Evolutionary conservation across 2,888 invertebrate species (phyloP), one percentile per base, ranked within the genome.

Genomic region (Dasysyrphus tricinctus): DNA sequence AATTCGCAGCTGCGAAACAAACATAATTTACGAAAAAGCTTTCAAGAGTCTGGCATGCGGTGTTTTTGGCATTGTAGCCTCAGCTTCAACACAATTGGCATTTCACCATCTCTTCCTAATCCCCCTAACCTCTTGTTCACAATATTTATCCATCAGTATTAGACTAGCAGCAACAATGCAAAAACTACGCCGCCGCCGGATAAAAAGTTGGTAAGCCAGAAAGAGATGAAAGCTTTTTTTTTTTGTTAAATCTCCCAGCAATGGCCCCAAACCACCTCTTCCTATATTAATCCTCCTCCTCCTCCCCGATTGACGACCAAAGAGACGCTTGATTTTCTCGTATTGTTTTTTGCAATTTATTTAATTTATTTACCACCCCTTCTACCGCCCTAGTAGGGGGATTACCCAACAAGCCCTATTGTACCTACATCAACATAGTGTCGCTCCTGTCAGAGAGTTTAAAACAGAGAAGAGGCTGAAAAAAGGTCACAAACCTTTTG

Each of bases 401-500:
- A 14, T 42, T 14, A 24, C 39, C 39, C 47, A n/a, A 11, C n/a
- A 14, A 11, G 24, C 12, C 37, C 29, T 32, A 19, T 24, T 24
- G 24, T 19, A 51, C 61, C 69, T 74, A n/a, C 39, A 42, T 37
- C 39, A 69, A 69, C 69, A 72, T 57, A 59, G 72, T 57, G 47
- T 63, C 24, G 42, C 65, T 57, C 32, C 59, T 86, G 75, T 82
- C 78, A 82, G 16, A 65, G 16, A 44, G 44, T 61, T 61, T 61
- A 32, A 67, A 61, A 56, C 39, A 42, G 49, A 34, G 29, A 69
- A 59, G 77, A 59, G 59, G 32, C 49, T 47, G 59, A 67, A 78
- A 81, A 82, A 82, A 82, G 86, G 82, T 86, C 82, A 82, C 82
- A 86, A 86, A 86, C 79, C 86, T 86, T 75, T 82, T 75, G 65